Evolutionary conservation across 2,888 invertebrate genomes (phyloP), one percentile per base, ranked within the genome.

Genomic region (Pharmacophagus antenor): DNA sequence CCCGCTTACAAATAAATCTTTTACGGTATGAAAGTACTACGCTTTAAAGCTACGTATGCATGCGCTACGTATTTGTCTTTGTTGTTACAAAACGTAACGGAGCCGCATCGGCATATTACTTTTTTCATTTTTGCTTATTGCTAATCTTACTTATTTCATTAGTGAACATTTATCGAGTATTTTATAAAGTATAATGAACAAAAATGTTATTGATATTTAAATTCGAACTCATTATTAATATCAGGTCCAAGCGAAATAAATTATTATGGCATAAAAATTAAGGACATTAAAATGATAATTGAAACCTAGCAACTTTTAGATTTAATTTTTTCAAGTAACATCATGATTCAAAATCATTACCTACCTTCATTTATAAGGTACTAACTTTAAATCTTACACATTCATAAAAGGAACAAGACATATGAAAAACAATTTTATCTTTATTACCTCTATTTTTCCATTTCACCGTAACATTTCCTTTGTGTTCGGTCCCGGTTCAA

Each of bases 1-100:
- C 80, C 74, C 74, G 78, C 75, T 80, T 77, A 80, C 81, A 83
- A 84, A 85, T 87, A 85, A 85, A 85, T 84, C 81, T 84, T 81
- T 79, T 74, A 67, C 64, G 59, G 62, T 61, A 56, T 61, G 63
- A 59, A 63, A 69, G 64, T 67, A 64, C 55, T 54, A 57, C 62
- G 51, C 47, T n/a, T n/a, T n/a, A n/a, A n/a, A n/a, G 41, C 60
- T 61, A 56, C 47, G 60, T 51, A 61, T 51, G 51, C 56, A 59
- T 21, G 49, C 42, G 20, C 23, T 47, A n/a, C 25, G 17, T 60
- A 41, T 61, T 56, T 56, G 55, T 56, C 46, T 61, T 51, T 51
- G 31, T 55, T 50, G 46, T 31, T 50, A 31, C 31, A 2, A 21
- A 18, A 42, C 42, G 22, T 22, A 59, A 23, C 31, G 42, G 4